Base-by-base conservation (phyloP, 1,140 invertebrate species). In the Bacillus rossius region DNA sequence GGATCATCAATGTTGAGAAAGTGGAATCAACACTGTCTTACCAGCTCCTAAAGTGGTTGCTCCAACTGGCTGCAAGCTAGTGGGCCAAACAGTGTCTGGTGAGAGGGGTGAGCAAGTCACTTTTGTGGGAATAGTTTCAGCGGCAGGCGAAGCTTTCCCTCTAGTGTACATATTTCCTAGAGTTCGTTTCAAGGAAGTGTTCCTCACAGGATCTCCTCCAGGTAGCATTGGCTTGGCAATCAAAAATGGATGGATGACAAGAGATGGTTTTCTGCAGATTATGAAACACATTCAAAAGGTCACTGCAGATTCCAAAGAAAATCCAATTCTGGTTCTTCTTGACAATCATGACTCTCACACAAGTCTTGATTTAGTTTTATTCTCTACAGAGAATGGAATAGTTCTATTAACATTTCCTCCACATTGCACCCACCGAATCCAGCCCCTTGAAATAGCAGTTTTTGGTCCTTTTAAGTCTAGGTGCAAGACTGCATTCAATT, bases 1-100 rank as follows among this genome's bases (percentile, higher is more conserved):
- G 68, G 55, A 71, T 77, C 37, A 74, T 56, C 50, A 79, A 78
- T 57, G 53, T 70, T 16, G 73, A 77, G 71, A 77, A 64, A 77
- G 67, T 7, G 73, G 70, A 38, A 60, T 75, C n/a, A 73, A 68
- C 23, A 77, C 76, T n/a, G 75, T 78, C 29, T 67, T 71, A 10
- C 69, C 71, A 57, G 61, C 67, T 29, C 67, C 66, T 10, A 75
- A 72, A 65, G 64, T 77, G 47, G 63, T 77, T 47, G 68, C 72
- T 40, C 26, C 37, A 51, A 75, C 47, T 63, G 70, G 71, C 3
- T 37, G 51, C 56, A 77, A 72, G 57, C 63, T 67, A 63, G 71
- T 77, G 2, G 71, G 70, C n/a, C 63, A 70, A 63, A 59, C 65
- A 47, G 66, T 69, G 13, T 75, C 70, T 10, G 71, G 68, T 5